Percentiles rank a stretch among this genome's conserved stretches.
phyloP scores from a whole-genome alignment of 2,797 vertebrate genomes.

The Neomorphus geoffroyi region DNA sequence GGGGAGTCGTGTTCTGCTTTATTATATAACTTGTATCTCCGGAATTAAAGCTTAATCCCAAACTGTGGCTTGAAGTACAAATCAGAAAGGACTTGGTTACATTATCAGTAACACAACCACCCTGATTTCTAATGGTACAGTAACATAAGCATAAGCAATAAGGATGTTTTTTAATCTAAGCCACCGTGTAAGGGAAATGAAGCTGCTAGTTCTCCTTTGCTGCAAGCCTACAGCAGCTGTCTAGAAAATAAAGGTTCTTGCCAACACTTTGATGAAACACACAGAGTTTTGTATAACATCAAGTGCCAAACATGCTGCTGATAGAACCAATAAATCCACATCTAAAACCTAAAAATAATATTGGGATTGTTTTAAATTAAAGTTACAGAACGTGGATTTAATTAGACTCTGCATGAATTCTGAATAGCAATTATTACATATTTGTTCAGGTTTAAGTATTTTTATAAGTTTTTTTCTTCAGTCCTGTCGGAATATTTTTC shows the following conservation, averaged over 20 bases:
- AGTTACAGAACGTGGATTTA: slow-evolving; percentile 13
- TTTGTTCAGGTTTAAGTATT: slow-evolving; percentile 72
- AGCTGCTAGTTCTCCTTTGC: neutral
- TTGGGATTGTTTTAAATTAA: slow-evolving; percentile 64
- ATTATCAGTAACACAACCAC: neutral
- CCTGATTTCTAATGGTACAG: neutral
- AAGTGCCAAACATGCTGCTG: slow-evolving; percentile 48
- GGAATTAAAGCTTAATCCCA: slow-evolving; percentile 68
- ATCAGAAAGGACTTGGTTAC: neutral
- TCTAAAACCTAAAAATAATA: slow-evolving; percentile 67
- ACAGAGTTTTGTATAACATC: slow-evolving; percentile 2
- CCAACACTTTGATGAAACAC: slow-evolving; percentile 48
- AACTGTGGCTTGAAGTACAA: neutral
- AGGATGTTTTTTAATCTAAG: neutral
- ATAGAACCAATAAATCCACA: slow-evolving; percentile 57
- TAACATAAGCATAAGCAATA: neutral
- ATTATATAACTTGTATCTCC: slow-evolving; percentile 32
- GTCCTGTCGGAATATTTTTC: slow-evolving; percentile 45
- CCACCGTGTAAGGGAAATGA: slow-evolving; percentile 12
- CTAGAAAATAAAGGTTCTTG: slow-evolving; percentile 32
- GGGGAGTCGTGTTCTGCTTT: neutral
- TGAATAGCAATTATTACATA: slow-evolving; percentile 61
- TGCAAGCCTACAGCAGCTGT: slow-evolving; percentile 27
- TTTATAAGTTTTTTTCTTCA: slow-evolving; percentile 39
- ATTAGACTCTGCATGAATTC: slow-evolving; percentile 50